Conservation (phyloP, 2,888 invertebrate genomes). For the Allolobophora icterica region DNA sequence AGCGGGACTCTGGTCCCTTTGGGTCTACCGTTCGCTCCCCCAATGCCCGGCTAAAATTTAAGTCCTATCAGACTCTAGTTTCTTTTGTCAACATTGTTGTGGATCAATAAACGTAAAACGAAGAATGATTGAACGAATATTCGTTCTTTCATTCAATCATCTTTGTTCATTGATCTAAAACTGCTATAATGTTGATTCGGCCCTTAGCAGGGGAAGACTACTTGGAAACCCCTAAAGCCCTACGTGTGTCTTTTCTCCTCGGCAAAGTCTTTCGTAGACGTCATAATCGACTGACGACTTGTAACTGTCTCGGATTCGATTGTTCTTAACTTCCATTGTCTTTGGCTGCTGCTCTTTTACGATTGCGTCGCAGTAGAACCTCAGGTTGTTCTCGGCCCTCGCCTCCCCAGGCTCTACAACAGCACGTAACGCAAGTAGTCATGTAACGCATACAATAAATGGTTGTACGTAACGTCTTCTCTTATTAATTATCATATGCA, state of each 20-base stretch:
- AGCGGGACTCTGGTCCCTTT: too few relatives aligned
- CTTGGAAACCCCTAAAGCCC: neutral
- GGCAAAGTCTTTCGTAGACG: constrained; percentile 69
- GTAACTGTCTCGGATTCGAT: constrained; percentile 53
- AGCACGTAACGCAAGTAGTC: neutral
- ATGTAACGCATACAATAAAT: too few relatives aligned
- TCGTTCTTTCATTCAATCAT: too few relatives aligned
- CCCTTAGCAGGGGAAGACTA: neutral
- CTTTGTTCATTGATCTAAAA: too few relatives aligned
- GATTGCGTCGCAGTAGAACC: constrained; percentile 73
- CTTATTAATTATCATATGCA: too few relatives aligned
- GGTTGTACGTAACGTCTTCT: too few relatives aligned
- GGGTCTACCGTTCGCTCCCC: too few relatives aligned
- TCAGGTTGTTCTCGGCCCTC: constrained; percentile 85
- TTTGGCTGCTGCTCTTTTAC: neutral
- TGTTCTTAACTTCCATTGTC: constrained; percentile 41
- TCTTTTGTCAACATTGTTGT: too few relatives aligned
- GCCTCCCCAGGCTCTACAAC: constrained; percentile 72
- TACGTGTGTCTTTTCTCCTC: constrained; percentile 65
- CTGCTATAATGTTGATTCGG: neutral
- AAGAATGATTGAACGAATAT: too few relatives aligned
- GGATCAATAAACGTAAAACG: too few relatives aligned
- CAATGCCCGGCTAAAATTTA: too few relatives aligned
- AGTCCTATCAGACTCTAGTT: too few relatives aligned
- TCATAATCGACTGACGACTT: constrained; percentile 64